phyloP scores from a whole-genome alignment of 2,113 vertebrate species.

The Sceloporus undulatus region DNA sequence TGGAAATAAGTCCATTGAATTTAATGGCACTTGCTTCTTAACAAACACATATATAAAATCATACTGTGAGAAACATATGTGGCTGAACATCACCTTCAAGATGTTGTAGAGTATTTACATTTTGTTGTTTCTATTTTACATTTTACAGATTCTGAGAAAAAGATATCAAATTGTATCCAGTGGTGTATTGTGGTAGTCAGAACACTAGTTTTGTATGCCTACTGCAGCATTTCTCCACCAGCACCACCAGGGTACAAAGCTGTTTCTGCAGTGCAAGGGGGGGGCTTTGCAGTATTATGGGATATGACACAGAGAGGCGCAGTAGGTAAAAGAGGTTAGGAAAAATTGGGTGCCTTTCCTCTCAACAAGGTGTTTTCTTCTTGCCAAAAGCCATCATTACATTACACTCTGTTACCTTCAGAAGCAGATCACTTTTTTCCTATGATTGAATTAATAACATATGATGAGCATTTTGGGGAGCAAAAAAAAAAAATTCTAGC shows the following conservation, averaged over 20 bases:
- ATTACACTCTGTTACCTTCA: background rate
- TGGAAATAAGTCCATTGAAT: background rate
- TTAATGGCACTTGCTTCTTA: too few relatives aligned
- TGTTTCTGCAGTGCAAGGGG: too few relatives aligned
- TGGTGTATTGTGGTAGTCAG: background rate
- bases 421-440: constrained; percentile 7
- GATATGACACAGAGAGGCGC: background rate
- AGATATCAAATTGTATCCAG: background rate
- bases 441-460: constrained; percentile 12
- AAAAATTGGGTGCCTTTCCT: background rate
- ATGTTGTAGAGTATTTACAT: background rate
- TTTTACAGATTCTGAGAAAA: constrained; percentile 5
- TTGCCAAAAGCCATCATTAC: background rate
- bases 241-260: background rate
- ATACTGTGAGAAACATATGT: background rate
- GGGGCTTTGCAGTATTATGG: background rate
- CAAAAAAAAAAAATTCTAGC: constrained; percentile 22
- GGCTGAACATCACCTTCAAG: background rate
- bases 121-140: background rate
- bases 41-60: too few relatives aligned
- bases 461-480: constrained; percentile 2
- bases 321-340: background rate
- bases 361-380: background rate
- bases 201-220: background rate
- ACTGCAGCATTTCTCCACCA: too few relatives aligned